Percentiles rank a stretch among this genome's conserved stretches.
phyloP scores from a whole-genome alignment of 2,888 invertebrate genomes.

The Ochropleura leucogaster region DNA sequence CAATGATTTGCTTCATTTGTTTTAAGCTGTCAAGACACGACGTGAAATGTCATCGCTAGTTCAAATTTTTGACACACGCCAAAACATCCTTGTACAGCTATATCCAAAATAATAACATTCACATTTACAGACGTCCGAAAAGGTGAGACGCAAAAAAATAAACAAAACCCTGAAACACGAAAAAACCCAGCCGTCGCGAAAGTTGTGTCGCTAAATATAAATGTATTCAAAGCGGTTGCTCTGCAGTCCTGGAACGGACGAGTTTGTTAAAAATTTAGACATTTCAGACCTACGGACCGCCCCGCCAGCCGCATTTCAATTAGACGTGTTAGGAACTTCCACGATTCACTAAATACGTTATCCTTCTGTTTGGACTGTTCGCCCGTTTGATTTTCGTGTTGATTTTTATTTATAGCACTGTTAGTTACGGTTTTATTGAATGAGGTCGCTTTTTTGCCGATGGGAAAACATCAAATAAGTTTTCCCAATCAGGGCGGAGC shows the following conservation, averaged over 20 bases:
- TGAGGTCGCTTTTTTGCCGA: background rate
- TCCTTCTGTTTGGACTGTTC: constrained; percentile 22
- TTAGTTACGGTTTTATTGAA: background rate
- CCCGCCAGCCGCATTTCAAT: constrained; percentile 64
- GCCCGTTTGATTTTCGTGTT: constrained; percentile 46
- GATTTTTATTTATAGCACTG: constrained; percentile 19
- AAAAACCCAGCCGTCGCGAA: constrained; percentile 49
- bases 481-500: too few relatives aligned
- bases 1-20: too few relatives aligned
- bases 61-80: background rate
- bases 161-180: constrained; percentile 3
- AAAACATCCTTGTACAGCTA: background rate
- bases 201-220: constrained; percentile 59
- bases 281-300: constrained; percentile 55
- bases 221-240: constrained; percentile 51
- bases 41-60: background rate
- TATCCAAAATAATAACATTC: background rate
- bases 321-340: constrained; percentile 61
- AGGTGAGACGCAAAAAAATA: constrained; percentile 31
- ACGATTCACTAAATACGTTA: constrained; percentile 54
- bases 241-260: constrained; percentile 39
- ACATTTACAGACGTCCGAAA: background rate
- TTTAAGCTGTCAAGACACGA: too few relatives aligned
- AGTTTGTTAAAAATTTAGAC: constrained; percentile 67
- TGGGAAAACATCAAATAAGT: background rate